phyloP scores from a whole-genome alignment of 2,797 vertebrate genomes.

The Acrossocheilus fasciatus region DNA sequence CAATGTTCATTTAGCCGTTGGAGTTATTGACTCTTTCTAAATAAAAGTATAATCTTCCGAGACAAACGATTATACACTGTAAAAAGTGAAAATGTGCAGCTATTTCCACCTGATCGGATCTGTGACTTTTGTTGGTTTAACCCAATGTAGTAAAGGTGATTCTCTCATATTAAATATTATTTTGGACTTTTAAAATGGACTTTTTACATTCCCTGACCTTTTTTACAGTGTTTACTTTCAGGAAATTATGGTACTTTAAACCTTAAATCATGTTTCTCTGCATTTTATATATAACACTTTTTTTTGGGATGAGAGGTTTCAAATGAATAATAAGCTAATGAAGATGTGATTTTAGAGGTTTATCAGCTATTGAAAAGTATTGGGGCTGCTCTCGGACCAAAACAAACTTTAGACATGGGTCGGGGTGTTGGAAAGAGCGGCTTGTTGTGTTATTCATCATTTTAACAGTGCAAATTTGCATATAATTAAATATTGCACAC shows the following conservation, averaged over 20 bases:
- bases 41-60: slow-evolving; percentile 88
- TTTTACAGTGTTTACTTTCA: not conserved
- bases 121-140: not conserved
- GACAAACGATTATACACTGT: slow-evolving; percentile 75
- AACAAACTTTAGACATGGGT: not conserved
- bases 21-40: slow-evolving; percentile 90
- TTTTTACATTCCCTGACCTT: not conserved
- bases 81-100: not conserved
- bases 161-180: slow-evolving; percentile 78
- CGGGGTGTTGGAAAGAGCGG: not conserved
- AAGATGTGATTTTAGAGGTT: slow-evolving; percentile 18
- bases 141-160: not conserved
- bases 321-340: not conserved
- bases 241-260: not conserved
- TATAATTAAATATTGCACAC: not conserved
- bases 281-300: not conserved
- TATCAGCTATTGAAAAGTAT: too few relatives aligned
- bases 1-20: slow-evolving; percentile 89
- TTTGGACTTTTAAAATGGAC: slow-evolving; percentile 57
- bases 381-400: not conserved
- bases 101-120: not conserved
- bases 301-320: not conserved
- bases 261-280: not conserved
- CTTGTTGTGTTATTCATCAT: not conserved
- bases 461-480: not conserved